A percentile compares a stretch with the other conserved stretches of the same genome.
Evolutionary conservation across 2,888 invertebrate genomes (phyloP).

Genomic region (Empis livida): DNA sequence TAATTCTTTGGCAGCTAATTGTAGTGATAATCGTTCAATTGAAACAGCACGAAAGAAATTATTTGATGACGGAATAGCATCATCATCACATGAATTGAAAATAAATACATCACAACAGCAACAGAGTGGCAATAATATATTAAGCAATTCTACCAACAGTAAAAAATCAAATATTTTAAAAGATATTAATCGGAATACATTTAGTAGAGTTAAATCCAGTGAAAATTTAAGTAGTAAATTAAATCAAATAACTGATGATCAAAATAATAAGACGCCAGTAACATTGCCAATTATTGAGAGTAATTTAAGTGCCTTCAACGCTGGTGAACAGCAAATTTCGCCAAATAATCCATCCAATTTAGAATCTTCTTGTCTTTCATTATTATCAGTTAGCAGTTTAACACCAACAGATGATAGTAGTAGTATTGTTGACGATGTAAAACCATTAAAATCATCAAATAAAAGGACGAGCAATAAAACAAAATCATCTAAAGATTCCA

Average conservation of each 20-base stretch:
- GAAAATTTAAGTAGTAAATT: too few species aligned
- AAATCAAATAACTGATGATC: too few species aligned
- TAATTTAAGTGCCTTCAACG: too few species aligned
- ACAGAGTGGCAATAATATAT: too few species aligned
- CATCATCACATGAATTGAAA: too few species aligned
- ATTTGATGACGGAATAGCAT: background rate
- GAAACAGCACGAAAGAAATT: background rate
- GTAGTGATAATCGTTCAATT: background rate
- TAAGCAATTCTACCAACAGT: background rate
- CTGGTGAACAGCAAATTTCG: constrained; percentile 6
- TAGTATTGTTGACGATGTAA: constrained; percentile 13
- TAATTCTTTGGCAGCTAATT: constrained; percentile 19
- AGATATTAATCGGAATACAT: too few species aligned
- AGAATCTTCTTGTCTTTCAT: background rate
- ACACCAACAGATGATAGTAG: constrained; percentile 34
- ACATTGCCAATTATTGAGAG: too few species aligned
- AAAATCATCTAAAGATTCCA: constrained; percentile 12
- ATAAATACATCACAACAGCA: too few species aligned
- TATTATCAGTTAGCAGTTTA: constrained; percentile 23
- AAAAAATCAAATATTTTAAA: too few species aligned
- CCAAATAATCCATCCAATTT: background rate
- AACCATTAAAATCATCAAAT: constrained; percentile 9
- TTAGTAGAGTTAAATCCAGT: too few species aligned
- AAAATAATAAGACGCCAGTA: too few species aligned
- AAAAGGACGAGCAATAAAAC: constrained; percentile 11